Conservation (phyloP, 2,797 vertebrate species). For the Pangasius sanitwongsei region DNA sequence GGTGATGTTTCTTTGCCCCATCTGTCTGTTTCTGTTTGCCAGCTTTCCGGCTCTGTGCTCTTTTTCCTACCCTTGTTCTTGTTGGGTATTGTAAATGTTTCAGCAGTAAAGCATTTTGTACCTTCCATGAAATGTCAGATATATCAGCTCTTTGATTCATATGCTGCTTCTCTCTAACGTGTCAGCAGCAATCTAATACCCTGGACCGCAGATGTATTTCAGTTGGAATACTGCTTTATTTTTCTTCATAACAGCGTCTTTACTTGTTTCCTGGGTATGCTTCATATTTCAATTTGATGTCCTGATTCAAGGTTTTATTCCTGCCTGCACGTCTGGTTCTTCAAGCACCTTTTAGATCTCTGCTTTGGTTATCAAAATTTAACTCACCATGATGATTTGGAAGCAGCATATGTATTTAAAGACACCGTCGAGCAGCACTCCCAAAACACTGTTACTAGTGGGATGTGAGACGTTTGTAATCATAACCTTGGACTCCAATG, state of each 20-base stretch:
- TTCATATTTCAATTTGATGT: background rate
- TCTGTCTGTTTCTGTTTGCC: conserved; percentile 48
- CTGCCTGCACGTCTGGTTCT: background rate
- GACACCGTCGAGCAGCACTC: background rate
- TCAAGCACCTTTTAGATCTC: background rate
- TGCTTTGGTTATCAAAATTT: background rate
- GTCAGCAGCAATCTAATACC: conserved; percentile 4
- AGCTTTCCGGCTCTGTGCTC: conserved; percentile 43
- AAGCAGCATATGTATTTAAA: background rate
- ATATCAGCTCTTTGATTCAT: conserved; percentile 12
- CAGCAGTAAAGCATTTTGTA: conserved; percentile 18
- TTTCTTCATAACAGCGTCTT: background rate
- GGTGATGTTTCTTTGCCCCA: conserved; percentile 51
- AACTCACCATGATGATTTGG: no score
- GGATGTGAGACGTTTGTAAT: no score
- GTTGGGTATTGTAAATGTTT: conserved; percentile 34
- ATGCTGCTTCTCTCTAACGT: background rate
- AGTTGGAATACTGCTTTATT: background rate
- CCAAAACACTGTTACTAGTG: background rate
- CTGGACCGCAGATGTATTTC: conserved; percentile 1
- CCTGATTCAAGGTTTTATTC: background rate
- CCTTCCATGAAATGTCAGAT: conserved; percentile 34
- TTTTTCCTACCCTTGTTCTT: conserved; percentile 38
- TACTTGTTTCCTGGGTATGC: background rate
- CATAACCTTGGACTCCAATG: background rate